phyloP scores from a whole-genome alignment of 2,888 invertebrate species.

The Ceratothoa steindachneri region DNA sequence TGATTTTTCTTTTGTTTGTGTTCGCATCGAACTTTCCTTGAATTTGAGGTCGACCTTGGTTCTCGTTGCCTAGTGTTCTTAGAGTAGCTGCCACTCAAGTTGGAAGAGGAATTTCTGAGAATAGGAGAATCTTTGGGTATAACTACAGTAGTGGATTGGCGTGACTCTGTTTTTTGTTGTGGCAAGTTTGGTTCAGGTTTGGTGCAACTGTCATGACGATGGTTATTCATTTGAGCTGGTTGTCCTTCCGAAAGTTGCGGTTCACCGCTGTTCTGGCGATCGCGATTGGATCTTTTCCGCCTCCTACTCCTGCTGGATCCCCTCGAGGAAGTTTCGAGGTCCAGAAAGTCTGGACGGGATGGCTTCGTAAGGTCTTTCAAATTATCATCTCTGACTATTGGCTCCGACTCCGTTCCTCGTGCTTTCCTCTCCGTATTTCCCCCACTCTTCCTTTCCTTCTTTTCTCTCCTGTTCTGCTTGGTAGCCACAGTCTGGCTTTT shows the following conservation, averaged over 20 bases:
- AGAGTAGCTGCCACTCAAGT: background rate
- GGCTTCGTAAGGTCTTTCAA: conserved; percentile 11
- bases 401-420: background rate
- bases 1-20: background rate
- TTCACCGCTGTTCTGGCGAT: background rate
- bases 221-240: background rate
- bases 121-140: background rate
- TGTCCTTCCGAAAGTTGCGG: background rate
- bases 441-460: background rate
- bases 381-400: background rate
- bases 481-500: background rate
- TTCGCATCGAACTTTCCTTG: background rate
- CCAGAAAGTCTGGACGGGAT: conserved; percentile 39
- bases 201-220: background rate
- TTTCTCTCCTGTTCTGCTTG: background rate
- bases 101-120: background rate
- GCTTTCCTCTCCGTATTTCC: background rate
- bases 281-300: conserved; percentile 17
- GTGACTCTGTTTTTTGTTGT: conserved; percentile 3
- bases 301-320: conserved; percentile 32
- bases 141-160: background rate
- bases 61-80: background rate
- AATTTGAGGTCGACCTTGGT: background rate
- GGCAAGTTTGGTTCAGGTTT: background rate
- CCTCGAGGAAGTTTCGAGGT: conserved; percentile 23